phyloP scores from a whole-genome alignment of 2,113 vertebrate species.

The Charadrius vociferus region DNA sequence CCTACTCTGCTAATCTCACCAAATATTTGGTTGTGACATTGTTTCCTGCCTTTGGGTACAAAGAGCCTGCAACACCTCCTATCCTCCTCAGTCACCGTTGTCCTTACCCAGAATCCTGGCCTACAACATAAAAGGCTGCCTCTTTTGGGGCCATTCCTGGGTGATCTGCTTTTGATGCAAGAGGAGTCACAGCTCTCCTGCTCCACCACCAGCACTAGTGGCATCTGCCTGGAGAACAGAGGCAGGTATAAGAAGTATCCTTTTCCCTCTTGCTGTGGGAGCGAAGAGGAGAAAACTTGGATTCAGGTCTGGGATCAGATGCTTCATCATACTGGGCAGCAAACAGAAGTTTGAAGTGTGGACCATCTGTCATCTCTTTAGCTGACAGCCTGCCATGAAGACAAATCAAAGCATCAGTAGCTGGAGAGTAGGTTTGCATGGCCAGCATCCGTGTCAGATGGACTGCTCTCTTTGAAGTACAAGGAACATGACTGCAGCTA shows the following conservation, averaged over 20 bases:
- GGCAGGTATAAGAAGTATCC: background rate
- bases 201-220: background rate
- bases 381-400: background rate
- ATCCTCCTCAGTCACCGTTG: background rate
- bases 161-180: background rate
- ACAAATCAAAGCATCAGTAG: background rate
- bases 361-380: constrained; percentile 25
- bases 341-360: background rate
- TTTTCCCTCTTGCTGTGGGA: background rate
- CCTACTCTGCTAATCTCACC: background rate
- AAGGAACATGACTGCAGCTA: background rate
- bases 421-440: background rate
- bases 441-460: background rate
- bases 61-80: background rate
- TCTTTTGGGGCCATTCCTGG: background rate
- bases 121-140: background rate
- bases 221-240: background rate
- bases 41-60: background rate
- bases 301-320: background rate
- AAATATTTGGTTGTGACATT: background rate
- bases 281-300: background rate
- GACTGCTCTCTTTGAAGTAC: background rate
- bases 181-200: background rate
- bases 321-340: background rate
- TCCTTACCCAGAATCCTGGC: background rate